Evolutionary conservation across 2,888 invertebrate genomes (phyloP), one percentile per base, ranked within the genome.

Genomic region (Willowsia nigromaculata): DNA sequence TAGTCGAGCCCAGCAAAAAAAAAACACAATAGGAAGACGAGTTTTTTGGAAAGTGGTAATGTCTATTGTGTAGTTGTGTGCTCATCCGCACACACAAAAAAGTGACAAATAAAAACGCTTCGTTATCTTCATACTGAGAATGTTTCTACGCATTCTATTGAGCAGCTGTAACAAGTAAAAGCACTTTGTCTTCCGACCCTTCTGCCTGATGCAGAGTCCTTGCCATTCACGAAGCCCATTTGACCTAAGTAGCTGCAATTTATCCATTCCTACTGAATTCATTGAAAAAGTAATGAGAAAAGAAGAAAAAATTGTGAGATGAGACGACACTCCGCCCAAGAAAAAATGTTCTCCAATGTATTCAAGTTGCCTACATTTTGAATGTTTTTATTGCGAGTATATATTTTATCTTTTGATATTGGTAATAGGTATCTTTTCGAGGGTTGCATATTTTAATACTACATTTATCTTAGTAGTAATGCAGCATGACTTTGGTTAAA

Each of bases 241-340:
- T 81, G 81, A 59, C 59, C 53, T 81, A 81, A 81, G 81, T 81
- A 62, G 81, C 62, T 59, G 59, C 62, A 81, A 62, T 81, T 62
- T 81, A 81, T 59, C 81, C 81, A 78, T 0, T 33, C 30, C 50
- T 53, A 30, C 53, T 78, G 53, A 78, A 78, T 78, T 78, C 78
- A 78, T 53, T 33, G 25, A 18, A 78, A 53, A 78, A 78, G 78
- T 78, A 78, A 78, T 78, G 78, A 78, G 78, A 78, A 78, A 47
- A 0, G 78, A 53, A 68, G n/a, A n/a, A 68, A 68, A 37, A 68
- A 68, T 68, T 4, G 65, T 68, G 18, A 68, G 65, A 68, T 11
- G 33, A 47, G 33, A 33, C 53, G 50, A 78, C 53, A 68, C 65
- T 68, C 37, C 1, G n/a, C 56, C 22, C 18, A 56, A 56, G 56